A percentile compares a stretch with the other conserved stretches of the same genome.
These are phyloP conservation scores for Austrolebias charrua DNA, from an alignment of 2,797 vertebrate species.

Conservation along the genomic window DNA sequence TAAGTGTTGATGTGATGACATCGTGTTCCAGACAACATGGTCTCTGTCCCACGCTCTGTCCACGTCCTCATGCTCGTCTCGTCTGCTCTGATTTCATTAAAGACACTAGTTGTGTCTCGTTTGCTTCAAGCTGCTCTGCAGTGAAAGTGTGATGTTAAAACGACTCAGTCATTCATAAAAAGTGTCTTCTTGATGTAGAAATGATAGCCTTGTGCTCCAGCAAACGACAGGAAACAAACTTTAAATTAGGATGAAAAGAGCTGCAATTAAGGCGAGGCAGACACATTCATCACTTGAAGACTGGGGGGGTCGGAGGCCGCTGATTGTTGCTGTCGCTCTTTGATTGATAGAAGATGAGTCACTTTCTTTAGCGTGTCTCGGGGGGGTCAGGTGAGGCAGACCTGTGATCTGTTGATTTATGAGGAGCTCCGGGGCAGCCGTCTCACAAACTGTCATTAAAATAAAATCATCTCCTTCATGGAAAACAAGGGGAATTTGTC, in stretches of 20 bases:
- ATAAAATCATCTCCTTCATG: constrained; percentile 90
- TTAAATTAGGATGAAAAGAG: constrained; percentile 82
- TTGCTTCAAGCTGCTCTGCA: too few species aligned
- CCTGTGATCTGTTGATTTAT: constrained; percentile 95
- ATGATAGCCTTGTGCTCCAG: constrained; percentile 72
- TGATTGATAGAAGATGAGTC: constrained; percentile 91
- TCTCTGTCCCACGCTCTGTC: too few species aligned
- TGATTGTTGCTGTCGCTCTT: constrained; percentile 84
- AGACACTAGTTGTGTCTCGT: too few species aligned
- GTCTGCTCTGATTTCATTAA: too few species aligned
- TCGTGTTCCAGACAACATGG: too few species aligned
- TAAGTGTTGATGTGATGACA: too few species aligned
- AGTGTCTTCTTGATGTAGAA: constrained; percentile 73
- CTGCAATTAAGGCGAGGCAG: constrained; percentile 74
- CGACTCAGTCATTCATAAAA: constrained; percentile 77
- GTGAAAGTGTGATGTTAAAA: too few species aligned
- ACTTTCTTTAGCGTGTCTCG: constrained; percentile 89
- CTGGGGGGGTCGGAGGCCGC: constrained; percentile 84
- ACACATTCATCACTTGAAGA: constrained; percentile 89
- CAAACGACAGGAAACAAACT: constrained; percentile 85
- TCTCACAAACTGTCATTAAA: constrained; percentile 93
- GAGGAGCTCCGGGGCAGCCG: constrained; percentile 82
- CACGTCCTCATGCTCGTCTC: too few species aligned
- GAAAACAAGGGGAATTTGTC: constrained; percentile 75
- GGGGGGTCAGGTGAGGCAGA: constrained; percentile 83